Evolutionary conservation across 2,888 invertebrate species (phyloP).

Genomic region (Drosophila flavopinicola): DNA sequence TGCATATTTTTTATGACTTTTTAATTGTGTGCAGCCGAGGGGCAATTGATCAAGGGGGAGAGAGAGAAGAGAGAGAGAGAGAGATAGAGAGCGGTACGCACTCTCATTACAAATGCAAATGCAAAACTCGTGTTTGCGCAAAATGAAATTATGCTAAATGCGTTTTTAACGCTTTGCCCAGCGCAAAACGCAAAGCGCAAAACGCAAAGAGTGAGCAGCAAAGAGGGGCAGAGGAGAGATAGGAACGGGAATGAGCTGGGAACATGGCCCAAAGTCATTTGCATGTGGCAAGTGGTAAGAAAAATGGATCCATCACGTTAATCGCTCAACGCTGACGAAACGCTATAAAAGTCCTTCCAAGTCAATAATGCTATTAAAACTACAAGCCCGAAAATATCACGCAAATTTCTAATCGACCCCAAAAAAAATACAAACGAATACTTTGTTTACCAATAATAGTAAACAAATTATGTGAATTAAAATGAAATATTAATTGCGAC

Average conservation of each 20-base stretch:
- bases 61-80: not conserved
- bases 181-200: constrained; percentile 24
- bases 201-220: not conserved
- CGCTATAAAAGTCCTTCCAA: constrained; percentile 14
- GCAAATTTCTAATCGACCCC: constrained; percentile 65
- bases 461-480: constrained; percentile 74
- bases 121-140: constrained; percentile 65
- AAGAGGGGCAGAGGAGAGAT: not conserved
- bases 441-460: constrained; percentile 69
- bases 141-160: constrained; percentile 63
- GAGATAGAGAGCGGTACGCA: too few species aligned
- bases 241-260: constrained; percentile 31
- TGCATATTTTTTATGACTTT: constrained; percentile 60
- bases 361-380: constrained; percentile 65
- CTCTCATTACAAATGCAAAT: constrained; percentile 65
- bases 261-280: constrained; percentile 34
- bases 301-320: constrained; percentile 53
- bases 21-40: constrained; percentile 52
- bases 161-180: constrained; percentile 56
- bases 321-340: constrained; percentile 29
- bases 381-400: constrained; percentile 48
- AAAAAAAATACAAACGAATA: constrained; percentile 19
- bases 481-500: constrained; percentile 65
- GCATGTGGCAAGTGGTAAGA: constrained; percentile 46
- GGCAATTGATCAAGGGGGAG: constrained; percentile 9